Evolutionary conservation across 2,888 invertebrate species (phyloP).

Genomic region (Heliconius sara): DNA sequence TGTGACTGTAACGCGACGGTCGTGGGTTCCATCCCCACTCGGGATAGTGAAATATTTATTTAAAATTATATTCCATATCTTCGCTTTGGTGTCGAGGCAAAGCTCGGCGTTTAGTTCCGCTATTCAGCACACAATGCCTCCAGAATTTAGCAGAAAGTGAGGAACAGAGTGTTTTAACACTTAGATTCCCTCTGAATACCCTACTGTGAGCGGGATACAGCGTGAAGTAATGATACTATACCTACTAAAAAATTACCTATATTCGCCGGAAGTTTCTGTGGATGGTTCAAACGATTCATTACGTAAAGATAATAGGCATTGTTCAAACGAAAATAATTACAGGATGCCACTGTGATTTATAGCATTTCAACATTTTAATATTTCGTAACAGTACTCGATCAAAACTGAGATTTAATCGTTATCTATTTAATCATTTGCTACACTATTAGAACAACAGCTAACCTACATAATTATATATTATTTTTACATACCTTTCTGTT

Average conservation of each 20-base stretch:
- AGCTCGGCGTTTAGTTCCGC: too few species aligned
- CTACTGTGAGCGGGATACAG: too few species aligned
- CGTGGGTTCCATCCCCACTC: too few species aligned
- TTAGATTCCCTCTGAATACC: too few species aligned
- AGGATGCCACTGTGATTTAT: constrained; percentile 76
- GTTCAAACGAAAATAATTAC: constrained; percentile 75
- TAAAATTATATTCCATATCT: too few species aligned
- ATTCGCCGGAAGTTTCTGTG: constrained; percentile 72
- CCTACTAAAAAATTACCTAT: constrained; percentile 57
- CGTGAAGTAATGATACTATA: too few species aligned
- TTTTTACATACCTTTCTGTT: not conserved
- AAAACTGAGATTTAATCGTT: constrained; percentile 3
- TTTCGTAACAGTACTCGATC: constrained; percentile 32
- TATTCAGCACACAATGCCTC: too few species aligned
- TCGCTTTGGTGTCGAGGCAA: too few species aligned
- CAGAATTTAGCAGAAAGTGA: too few species aligned
- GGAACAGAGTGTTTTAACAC: too few species aligned
- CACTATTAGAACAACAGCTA: not conserved
- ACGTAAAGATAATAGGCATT: constrained; percentile 80
- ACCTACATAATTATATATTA: not conserved
- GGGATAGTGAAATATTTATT: too few species aligned
- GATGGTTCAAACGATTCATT: constrained; percentile 73
- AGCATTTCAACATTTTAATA: constrained; percentile 48
- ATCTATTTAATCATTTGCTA: not conserved
- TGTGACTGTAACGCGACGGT: too few species aligned